Evolutionary conservation across 2,888 invertebrate species (phyloP).

Genomic region (Agrotis clavis): DNA sequence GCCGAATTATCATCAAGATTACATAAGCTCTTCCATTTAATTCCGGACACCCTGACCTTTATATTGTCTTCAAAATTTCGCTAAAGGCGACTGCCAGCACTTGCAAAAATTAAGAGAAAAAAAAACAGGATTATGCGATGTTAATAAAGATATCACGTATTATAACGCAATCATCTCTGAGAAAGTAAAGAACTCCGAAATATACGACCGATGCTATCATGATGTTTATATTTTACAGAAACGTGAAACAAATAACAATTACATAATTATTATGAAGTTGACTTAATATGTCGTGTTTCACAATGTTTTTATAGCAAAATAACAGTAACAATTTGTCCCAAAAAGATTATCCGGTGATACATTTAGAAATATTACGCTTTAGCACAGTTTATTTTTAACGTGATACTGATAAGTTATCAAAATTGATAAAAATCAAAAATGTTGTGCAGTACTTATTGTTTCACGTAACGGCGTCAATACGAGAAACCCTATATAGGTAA

Average conservation of each 20-base stretch:
- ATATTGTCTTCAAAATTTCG: slow-evolving; percentile 45
- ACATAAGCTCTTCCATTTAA: slow-evolving; percentile 39
- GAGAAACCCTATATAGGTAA: not conserved
- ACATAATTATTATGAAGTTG: slow-evolving; percentile 49
- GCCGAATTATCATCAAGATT: slow-evolving; percentile 35
- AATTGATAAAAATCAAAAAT: slow-evolving; percentile 3
- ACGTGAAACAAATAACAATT: slow-evolving; percentile 66
- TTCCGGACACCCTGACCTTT: slow-evolving; percentile 53
- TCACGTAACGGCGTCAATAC: not conserved
- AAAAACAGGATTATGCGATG: slow-evolving; percentile 58
- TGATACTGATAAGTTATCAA: slow-evolving; percentile 27
- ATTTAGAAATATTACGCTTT: slow-evolving; percentile 32
- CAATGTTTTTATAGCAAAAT: slow-evolving; percentile 37
- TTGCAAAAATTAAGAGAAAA: slow-evolving; percentile 26
- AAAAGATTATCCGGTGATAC: slow-evolving; percentile 42
- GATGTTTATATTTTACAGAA: slow-evolving; percentile 53
- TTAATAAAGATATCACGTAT: slow-evolving; percentile 69
- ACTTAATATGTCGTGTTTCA: slow-evolving; percentile 30
- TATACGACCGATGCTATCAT: slow-evolving; percentile 61
- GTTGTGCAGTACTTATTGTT: not conserved
- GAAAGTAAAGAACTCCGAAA: slow-evolving; percentile 66
- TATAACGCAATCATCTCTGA: slow-evolving; percentile 66
- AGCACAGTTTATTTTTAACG: slow-evolving; percentile 18
- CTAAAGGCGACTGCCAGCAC: slow-evolving; percentile 37
- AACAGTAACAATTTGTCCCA: slow-evolving; percentile 26